phyloP scores from a whole-genome alignment of 2,888 invertebrate species.

The Taphrorychus bicolor region DNA sequence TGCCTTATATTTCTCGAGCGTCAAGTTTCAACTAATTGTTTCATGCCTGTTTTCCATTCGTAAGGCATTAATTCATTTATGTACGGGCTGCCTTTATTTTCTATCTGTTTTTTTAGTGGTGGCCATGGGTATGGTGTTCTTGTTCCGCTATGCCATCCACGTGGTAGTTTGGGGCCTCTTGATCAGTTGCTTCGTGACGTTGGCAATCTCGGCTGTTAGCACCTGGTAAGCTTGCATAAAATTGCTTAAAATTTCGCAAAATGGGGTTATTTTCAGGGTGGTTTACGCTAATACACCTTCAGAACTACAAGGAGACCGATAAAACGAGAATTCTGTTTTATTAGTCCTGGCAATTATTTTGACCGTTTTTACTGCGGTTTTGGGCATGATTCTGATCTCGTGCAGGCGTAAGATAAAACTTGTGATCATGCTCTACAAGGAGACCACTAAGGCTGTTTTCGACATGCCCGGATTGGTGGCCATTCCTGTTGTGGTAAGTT shows the following conservation, averaged over 20 bases:
- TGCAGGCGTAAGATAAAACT: slow-evolving; percentile 59
- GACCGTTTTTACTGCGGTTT: slow-evolving; percentile 38
- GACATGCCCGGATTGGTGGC: slow-evolving; percentile 64
- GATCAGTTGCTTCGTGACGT: slow-evolving; percentile 33
- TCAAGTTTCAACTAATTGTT: slow-evolving; percentile 44
- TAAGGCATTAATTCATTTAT: slow-evolving; percentile 28
- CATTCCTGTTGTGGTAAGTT: slow-evolving; percentile 63
- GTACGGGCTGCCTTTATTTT: background rate
- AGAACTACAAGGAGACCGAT: too few relatives aligned
- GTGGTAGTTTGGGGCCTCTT: slow-evolving; percentile 46
- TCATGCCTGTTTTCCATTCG: slow-evolving; percentile 44
- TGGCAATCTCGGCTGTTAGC: slow-evolving; percentile 15
- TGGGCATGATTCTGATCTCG: slow-evolving; percentile 37
- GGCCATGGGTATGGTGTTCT: slow-evolving; percentile 41
- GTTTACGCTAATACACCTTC: slow-evolving; percentile 22
- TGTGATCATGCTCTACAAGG: slow-evolving; percentile 64
- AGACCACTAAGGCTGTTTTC: slow-evolving; percentile 65
- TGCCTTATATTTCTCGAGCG: slow-evolving; percentile 18
- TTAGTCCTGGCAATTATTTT: slow-evolving; percentile 10
- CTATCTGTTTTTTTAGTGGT: slow-evolving; percentile 35
- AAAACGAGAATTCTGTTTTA: slow-evolving; percentile 24
- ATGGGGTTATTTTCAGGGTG: background rate
- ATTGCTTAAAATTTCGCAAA: too few relatives aligned
- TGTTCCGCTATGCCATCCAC: slow-evolving; percentile 41
- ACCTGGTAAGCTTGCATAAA: slow-evolving; percentile 40